phyloP scores from a whole-genome alignment of 2,113 vertebrate genomes.

The Melospiza georgiana region DNA sequence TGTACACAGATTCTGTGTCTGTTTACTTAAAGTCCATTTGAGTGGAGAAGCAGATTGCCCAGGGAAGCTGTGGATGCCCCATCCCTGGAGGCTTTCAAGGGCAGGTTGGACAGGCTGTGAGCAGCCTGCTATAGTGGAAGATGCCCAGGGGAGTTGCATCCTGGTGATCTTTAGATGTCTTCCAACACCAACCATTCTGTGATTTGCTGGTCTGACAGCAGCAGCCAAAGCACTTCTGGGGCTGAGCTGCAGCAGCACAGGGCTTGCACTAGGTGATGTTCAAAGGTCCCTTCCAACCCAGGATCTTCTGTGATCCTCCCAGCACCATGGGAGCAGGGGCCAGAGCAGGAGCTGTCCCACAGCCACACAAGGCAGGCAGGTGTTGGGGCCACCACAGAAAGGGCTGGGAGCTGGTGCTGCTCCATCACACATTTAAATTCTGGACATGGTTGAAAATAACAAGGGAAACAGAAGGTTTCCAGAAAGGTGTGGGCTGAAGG shows the following conservation, averaged over 20 bases:
- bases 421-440: neutral
- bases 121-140: neutral
- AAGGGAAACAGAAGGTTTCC: neutral
- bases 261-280: neutral
- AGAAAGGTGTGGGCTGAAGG: neutral
- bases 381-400: neutral
- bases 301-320: neutral
- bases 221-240: neutral
- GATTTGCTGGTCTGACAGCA: neutral
- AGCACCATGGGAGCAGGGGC: neutral
- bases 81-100: neutral
- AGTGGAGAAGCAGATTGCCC: neutral
- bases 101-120: neutral
- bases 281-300: neutral
- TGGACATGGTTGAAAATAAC: neutral
- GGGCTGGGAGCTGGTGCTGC: neutral
- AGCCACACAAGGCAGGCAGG: neutral
- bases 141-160: neutral
- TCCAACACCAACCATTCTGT: neutral
- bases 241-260: neutral
- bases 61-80: neutral
- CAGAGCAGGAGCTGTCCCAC: neutral
- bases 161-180: neutral
- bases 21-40: neutral
- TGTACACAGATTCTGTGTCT: too few relatives aligned